phyloP scores from a whole-genome alignment of 2,888 invertebrate genomes.

The Abrostola tripartita region DNA sequence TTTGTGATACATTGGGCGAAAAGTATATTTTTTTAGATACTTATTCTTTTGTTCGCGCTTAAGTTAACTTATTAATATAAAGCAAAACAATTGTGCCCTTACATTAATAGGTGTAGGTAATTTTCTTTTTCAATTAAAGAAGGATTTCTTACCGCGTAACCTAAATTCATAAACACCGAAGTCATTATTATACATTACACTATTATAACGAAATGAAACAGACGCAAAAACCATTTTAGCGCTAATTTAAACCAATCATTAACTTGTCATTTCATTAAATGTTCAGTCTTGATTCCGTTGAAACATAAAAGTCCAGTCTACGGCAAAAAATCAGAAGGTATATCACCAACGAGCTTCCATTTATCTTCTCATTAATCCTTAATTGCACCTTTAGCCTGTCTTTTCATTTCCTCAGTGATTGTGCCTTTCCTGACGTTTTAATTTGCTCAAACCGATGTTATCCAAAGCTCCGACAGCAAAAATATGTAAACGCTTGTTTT shows the following conservation, averaged over 20 bases:
- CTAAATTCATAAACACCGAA: no score
- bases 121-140: no score
- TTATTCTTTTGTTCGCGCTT: no score
- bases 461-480: constrained; percentile 11
- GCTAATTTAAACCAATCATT: constrained; percentile 10
- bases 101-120: no score
- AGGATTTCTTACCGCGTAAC: no score
- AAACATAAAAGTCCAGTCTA: constrained; percentile 5
- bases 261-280: constrained; percentile 21
- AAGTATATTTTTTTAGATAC: no score
- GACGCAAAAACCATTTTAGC: constrained; percentile 9
- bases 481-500: no score
- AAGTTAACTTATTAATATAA: no score
- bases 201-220: no score
- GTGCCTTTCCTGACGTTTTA: constrained; percentile 32
- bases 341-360: constrained; percentile 24
- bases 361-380: constrained; percentile 36
- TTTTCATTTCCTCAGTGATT: constrained; percentile 39
- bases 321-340: constrained; percentile 7
- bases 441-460: constrained; percentile 30
- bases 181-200: no score
- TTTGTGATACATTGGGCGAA: no score
- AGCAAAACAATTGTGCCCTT: no score
- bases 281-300: not conserved
- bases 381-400: constrained; percentile 40